phyloP scores from a whole-genome alignment of 2,113 vertebrate species.

The Lichenostomus cassidix region DNA sequence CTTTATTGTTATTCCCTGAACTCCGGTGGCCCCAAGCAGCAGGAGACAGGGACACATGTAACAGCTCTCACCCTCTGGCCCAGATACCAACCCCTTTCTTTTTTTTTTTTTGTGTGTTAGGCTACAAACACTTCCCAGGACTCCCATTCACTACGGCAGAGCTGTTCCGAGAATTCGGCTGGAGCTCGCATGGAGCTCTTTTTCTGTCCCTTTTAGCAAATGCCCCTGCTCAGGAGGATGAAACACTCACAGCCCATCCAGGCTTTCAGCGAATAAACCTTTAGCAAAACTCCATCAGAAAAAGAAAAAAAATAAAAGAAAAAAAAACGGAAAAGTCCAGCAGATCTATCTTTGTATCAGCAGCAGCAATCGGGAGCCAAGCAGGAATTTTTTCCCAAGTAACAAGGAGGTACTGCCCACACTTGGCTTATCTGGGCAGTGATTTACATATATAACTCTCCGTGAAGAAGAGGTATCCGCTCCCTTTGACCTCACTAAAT shows the following conservation, averaged over 20 bases:
- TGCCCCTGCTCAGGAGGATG: neutral
- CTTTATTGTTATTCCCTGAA: conserved; percentile 74
- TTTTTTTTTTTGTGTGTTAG: neutral
- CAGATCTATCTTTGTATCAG: neutral
- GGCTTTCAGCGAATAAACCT: conserved; percentile 1
- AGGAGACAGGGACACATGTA: conserved; percentile 75
- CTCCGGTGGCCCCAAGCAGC: conserved; percentile 66
- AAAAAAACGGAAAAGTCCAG: neutral
- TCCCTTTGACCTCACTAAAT: conserved; percentile 55
- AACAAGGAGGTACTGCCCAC: neutral
- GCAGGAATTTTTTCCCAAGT: neutral
- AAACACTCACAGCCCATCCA: neutral
- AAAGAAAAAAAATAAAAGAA: neutral
- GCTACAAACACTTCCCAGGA: conserved; percentile 44
- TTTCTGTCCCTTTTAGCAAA: conserved; percentile 50
- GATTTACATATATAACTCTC: conserved; percentile 54
- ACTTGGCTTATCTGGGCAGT: conserved; percentile 28
- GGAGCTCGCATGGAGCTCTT: neutral
- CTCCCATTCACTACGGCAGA: conserved; percentile 31
- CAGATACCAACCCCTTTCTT: conserved; percentile 31
- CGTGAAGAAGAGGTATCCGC: conserved; percentile 56
- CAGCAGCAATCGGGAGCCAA: neutral
- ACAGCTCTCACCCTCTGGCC: conserved; percentile 76
- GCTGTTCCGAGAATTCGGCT: neutral
- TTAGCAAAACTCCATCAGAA: neutral